Conservation (phyloP, 1,140 invertebrate species). For the Drosophila athabasca region DNA sequence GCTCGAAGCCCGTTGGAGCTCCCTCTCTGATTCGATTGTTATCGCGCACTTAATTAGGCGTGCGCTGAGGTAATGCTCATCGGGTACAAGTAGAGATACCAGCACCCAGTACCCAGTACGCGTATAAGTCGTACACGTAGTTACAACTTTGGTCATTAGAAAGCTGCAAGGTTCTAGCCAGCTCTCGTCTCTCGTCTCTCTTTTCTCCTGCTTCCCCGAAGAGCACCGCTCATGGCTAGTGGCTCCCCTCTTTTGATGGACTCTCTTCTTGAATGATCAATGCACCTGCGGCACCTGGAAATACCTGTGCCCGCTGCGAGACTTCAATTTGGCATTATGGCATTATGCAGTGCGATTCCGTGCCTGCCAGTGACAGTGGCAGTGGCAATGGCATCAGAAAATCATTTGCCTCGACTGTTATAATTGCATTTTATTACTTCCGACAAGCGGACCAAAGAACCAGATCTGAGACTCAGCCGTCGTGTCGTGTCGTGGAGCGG, state of each 20-base stretch:
- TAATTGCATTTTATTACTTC: slow-evolving; percentile 74
- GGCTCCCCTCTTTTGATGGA: not conserved
- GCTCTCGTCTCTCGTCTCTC: slow-evolving; percentile 6
- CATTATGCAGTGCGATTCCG: slow-evolving; percentile 14
- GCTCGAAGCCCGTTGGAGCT: not conserved
- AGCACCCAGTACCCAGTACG: no score
- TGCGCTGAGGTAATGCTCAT: slow-evolving; percentile 63
- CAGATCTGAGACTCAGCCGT: slow-evolving; percentile 16
- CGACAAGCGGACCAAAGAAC: slow-evolving; percentile 42
- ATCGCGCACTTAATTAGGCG: slow-evolving; percentile 76
- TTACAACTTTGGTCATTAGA: slow-evolving; percentile 60
- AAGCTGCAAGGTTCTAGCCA: slow-evolving; percentile 52
- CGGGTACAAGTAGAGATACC: not conserved
- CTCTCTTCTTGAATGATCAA: slow-evolving; percentile 49
- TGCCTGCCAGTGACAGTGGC: not conserved
- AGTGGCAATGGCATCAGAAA: slow-evolving; percentile 37
- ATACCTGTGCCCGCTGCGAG: slow-evolving; percentile 15
- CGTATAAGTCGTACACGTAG: slow-evolving; percentile 26
- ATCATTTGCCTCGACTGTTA: slow-evolving; percentile 50
- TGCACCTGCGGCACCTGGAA: slow-evolving; percentile 39
- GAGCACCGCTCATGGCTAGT: no score
- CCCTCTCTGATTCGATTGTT: slow-evolving; percentile 48
- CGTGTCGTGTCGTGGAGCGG: not conserved
- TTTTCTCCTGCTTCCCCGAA: no score
- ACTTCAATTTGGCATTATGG: slow-evolving; percentile 46